Conservation (phyloP, 1,140 invertebrate genomes). For the Notospermus geniculatus region DNA sequence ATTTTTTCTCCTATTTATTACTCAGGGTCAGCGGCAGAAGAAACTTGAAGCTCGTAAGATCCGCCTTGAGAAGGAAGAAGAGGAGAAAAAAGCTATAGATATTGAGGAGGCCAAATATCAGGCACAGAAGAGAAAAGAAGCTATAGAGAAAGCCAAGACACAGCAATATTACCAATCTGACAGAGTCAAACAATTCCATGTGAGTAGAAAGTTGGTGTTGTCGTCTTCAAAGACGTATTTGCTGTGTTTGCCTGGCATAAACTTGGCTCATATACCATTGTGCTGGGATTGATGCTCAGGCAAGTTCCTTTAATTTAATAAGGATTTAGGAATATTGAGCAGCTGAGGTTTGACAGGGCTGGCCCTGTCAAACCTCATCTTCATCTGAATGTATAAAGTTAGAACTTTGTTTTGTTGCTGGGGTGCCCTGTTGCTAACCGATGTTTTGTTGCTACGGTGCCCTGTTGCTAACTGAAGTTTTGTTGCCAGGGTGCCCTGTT, state of each 20-base stretch:
- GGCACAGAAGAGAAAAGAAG: slow-evolving; percentile 50
- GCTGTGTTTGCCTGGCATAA: no score
- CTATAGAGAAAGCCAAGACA: slow-evolving; percentile 56
- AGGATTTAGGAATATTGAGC: background rate
- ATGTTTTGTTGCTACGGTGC: no score
- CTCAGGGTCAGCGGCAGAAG: slow-evolving; percentile 48
- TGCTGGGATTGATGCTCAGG: no score
- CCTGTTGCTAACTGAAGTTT: background rate
- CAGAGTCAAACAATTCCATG: slow-evolving; percentile 55
- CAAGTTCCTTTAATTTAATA: no score
- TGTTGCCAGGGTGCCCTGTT: slow-evolving; percentile 49
- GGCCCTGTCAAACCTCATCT: background rate
- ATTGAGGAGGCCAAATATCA: slow-evolving; percentile 54
- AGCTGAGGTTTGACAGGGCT: background rate
- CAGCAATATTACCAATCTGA: slow-evolving; percentile 57
- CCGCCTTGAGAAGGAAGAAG: slow-evolving; percentile 51
- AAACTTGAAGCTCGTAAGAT: slow-evolving; percentile 52
- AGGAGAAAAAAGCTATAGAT: slow-evolving; percentile 46
- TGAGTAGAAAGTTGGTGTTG: no score
- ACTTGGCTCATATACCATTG: no score
- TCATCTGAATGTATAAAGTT: slow-evolving; percentile 3
- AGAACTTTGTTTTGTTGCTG: no score
- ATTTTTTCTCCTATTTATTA: no score
- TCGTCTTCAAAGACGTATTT: no score
- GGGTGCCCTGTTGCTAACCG: background rate